Evolutionary conservation across 2,113 vertebrate species (phyloP), one percentile per base, ranked within the genome.

Genomic region (Malurus elegans): DNA sequence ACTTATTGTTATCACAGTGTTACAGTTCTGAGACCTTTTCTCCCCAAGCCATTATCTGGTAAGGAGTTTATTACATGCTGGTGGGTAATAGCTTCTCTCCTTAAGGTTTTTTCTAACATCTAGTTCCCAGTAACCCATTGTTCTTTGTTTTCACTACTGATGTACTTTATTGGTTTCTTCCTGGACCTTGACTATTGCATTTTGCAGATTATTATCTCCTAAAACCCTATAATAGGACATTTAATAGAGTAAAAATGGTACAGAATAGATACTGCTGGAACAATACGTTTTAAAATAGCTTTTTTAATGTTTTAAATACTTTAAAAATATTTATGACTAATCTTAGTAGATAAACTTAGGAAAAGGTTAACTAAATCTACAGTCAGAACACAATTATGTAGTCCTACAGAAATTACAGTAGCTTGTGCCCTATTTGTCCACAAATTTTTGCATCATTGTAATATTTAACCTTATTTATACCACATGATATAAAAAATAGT

Each of bases 51-150:
- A 71, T 76, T 56, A 60, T 79, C 47, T 78, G 40, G 70, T 86
- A 80, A 57, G 67, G 47, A 86, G 53, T 80, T 90, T 91, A 95
- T 92, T 93, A 60, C 48, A 72, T 86, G 79, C 18, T 54, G 81
- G 62, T 70, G 29, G 62, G 56, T 73, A 96, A 80, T 72, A 83
- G 29, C 56, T 79, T 87, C 58, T 80, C 18, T 69, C 67, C 58
- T 86, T 81, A 57, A 73, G 73, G 32, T 90, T 92, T 91, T 79
- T 79, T 79, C 89, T 78, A 48, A 72, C 76, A 73, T 54, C 71
- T 48, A 50, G 26, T 66, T 90, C 38, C 32, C 45, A 88, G 42
- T 86, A 92, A 83, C 34, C 29, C 7, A 0, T 12, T 72, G 48
- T 75, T 92, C 82, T 86, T 80, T 71, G 57, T 31, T 91, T 92